Percentiles rank a stretch among this genome's conserved stretches.
Evolutionary conservation across 2,113 vertebrate genomes (phyloP).

Genomic region (Hystrix brachyura): DNA sequence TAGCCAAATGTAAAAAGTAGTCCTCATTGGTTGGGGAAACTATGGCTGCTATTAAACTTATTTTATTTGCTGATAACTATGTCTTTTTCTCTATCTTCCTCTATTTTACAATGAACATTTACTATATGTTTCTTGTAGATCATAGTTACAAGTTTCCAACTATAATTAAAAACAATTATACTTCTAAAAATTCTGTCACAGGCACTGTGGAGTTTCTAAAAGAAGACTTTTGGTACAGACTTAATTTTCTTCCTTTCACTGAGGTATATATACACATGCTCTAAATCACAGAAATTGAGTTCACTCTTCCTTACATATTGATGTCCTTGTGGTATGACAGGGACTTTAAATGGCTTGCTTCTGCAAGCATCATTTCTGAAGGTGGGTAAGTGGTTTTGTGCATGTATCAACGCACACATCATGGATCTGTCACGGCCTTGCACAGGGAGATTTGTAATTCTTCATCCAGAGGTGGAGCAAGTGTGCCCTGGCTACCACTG

Average conservation of each 20-base stretch:
- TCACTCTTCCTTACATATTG: slow-evolving; percentile 23
- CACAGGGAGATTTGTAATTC: slow-evolving; percentile 37
- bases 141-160: not conserved
- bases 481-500: not conserved
- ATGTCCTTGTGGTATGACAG: slow-evolving; percentile 51
- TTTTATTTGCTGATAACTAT: not conserved
- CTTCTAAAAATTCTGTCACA: not conserved
- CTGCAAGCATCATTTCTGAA: slow-evolving; percentile 48
- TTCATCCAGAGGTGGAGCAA: slow-evolving; percentile 6
- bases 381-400: slow-evolving; percentile 29
- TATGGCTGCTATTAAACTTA: not conserved
- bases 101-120: not conserved
- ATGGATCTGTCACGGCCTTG: slow-evolving; percentile 44
- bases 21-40: not conserved
- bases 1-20: slow-evolving; percentile 6
- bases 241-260: not conserved
- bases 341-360: slow-evolving; percentile 59
- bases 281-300: slow-evolving; percentile 32
- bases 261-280: not conserved
- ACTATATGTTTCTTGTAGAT: not conserved
- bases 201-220: not conserved
- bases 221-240: not conserved
- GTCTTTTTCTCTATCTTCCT: not conserved
- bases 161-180: slow-evolving; percentile 22
- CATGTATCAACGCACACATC: slow-evolving; percentile 47